Evolutionary conservation across 2,888 invertebrate genomes (phyloP).

Genomic region (Platycnemis pennipes): DNA sequence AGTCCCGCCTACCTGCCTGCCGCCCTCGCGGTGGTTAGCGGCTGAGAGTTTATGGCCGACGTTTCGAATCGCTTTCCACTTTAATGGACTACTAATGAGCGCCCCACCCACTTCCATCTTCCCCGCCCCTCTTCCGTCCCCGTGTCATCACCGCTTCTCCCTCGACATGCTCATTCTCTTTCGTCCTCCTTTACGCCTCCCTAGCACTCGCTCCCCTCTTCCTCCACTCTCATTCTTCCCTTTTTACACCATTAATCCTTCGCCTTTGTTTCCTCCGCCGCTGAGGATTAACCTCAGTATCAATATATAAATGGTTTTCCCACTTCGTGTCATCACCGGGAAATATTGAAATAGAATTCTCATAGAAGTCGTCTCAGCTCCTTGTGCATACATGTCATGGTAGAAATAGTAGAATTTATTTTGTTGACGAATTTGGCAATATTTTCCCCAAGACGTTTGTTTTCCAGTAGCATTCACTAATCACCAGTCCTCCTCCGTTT

Average conservation of each 20-base stretch:
- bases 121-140: background rate
- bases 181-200: background rate
- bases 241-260: background rate
- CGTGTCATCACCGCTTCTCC: background rate
- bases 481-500: no score
- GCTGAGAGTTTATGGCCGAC: slow-evolving; percentile 30
- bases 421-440: no score
- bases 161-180: background rate
- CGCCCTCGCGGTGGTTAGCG: background rate
- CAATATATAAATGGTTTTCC: background rate
- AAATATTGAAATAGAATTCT: no score
- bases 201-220: background rate
- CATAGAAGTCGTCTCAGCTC: no score
- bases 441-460: no score
- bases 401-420: no score
- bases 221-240: no score
- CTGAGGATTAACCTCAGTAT: no score
- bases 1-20: background rate
- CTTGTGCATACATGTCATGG: no score
- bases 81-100: slow-evolving; percentile 50
- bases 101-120: background rate
- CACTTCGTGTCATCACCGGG: no score
- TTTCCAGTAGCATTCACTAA: no score
- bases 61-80: slow-evolving; percentile 57
- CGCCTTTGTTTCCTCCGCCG: background rate